These are phyloP conservation scores for Rhinoptilus africanus DNA, from an alignment of 2,113 vertebrate species.

Conservation along the genomic window DNA sequence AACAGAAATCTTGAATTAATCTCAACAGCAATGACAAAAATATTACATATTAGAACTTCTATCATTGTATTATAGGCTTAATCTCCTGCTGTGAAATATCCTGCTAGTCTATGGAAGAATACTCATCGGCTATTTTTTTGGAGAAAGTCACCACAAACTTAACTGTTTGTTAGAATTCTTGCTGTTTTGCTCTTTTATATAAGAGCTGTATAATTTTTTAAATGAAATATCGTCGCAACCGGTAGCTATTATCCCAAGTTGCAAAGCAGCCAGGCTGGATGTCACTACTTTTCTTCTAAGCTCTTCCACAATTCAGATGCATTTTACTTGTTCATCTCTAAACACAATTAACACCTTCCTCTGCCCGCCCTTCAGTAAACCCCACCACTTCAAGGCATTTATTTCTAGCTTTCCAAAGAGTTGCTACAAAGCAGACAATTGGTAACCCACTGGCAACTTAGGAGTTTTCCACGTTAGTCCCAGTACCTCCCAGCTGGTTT, in stretches of 20 bases:
- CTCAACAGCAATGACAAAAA: conserved; percentile 8
- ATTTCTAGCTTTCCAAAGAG: neutral
- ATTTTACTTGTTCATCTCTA: neutral
- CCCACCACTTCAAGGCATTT: neutral
- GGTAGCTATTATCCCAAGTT: neutral
- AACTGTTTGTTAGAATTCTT: neutral
- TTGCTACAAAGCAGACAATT: neutral
- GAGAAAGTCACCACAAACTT: neutral
- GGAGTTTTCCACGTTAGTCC: neutral
- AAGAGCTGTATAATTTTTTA: neutral
- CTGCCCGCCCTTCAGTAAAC: neutral
- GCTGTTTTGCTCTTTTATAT: neutral
- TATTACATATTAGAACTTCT: neutral
- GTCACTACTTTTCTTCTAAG: neutral
- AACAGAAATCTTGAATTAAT: conserved; percentile 62
- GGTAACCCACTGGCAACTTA: neutral
- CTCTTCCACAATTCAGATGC: neutral
- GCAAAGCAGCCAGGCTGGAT: neutral
- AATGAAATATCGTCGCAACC: neutral
- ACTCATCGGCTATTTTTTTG: neutral
- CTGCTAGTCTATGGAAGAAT: neutral
- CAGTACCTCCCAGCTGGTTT: neutral
- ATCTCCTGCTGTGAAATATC: neutral
- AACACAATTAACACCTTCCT: neutral
- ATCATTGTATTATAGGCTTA: neutral